Evolutionary conservation across 2,797 vertebrate genomes (phyloP), one percentile per base, ranked within the genome.

Genomic region (Notoglanidium macrostoma): DNA sequence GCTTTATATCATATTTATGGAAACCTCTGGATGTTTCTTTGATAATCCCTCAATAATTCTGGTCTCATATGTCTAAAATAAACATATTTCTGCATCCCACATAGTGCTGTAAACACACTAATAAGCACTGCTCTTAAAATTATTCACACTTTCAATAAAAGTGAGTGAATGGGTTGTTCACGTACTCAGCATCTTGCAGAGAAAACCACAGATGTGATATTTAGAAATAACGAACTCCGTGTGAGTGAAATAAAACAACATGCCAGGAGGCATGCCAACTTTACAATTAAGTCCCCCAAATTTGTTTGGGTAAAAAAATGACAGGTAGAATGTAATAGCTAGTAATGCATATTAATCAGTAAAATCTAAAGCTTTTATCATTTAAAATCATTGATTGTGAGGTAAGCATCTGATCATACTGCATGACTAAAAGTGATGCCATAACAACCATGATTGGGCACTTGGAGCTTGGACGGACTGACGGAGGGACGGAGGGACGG

Each of bases 1-100:
- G 32, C 63, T 72, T 80, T 72, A 17, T 46, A n/a, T 79, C 63
- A 49, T 7, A 77, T 87, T 77, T 79, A 26, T 21, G 17, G 65
- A 73, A 82, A 32, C 57, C 17, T 73, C 78, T 61, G 63, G 57
- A 35, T 21, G 44, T 54, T 65, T 35, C 23, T 26, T 40, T 55
- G 59, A 46, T 40, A 32, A 78, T 79, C 23, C 1, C 65, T 40
- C 26, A 67, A 35, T 21, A 6, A 65, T 88, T 63, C 21, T 88
- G 44, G 29, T 80, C 55, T 10, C 54, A 59, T 35, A 70, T n/a
- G 23, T 15, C 59, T 61, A 68, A 59, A 70, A 61, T 46, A 26
- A 68, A 35, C 72, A 68, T 40, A 46, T 78, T 46, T 55, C 73
- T 68, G 54, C 73, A 73, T 26, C 61, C 76, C 83, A 51, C 29